A percentile compares a stretch with the other conserved stretches of the same genome.
Evolutionary conservation across 2,888 invertebrate species (phyloP).

Genomic region (Azorinus chamasolen): DNA sequence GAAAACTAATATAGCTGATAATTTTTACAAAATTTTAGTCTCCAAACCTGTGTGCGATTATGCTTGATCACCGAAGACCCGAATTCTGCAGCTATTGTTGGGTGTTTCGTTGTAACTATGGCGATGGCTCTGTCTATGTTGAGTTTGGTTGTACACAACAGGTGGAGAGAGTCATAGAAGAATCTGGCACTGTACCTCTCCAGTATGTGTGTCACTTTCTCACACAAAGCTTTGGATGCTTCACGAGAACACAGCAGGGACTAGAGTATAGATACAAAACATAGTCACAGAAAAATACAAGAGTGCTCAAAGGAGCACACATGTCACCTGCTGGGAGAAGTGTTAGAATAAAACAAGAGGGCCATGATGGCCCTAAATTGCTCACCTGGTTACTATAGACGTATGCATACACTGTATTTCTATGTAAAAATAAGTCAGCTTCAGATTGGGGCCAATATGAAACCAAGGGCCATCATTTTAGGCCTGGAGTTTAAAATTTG

Average conservation of each 20-base stretch:
- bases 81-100: conserved; percentile 66
- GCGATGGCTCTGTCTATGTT: conserved; percentile 62
- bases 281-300: background rate
- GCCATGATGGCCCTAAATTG: too few species aligned
- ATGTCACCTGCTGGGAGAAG: too few species aligned
- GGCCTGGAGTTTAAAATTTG: too few species aligned
- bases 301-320: too few species aligned
- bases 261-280: conserved; percentile 45
- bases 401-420: too few species aligned
- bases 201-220: conserved; percentile 42
- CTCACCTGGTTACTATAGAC: too few species aligned
- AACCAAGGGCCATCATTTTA: too few species aligned
- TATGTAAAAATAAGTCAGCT: too few species aligned
- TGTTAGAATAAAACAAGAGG: too few species aligned
- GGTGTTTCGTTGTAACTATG: conserved; percentile 65
- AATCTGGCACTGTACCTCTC: conserved; percentile 15
- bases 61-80: conserved; percentile 63
- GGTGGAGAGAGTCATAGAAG: conserved; percentile 70
- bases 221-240: conserved; percentile 38
- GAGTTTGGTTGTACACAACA: conserved; percentile 65
- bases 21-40: too few species aligned
- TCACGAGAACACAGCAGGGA: conserved; percentile 69
- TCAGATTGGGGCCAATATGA: too few species aligned
- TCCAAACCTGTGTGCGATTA: conserved; percentile 60
- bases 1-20: too few species aligned